These are phyloP conservation scores for Anguilla anguilla DNA, from an alignment of 2,797 vertebrate genomes.

Conservation along the genomic window DNA sequence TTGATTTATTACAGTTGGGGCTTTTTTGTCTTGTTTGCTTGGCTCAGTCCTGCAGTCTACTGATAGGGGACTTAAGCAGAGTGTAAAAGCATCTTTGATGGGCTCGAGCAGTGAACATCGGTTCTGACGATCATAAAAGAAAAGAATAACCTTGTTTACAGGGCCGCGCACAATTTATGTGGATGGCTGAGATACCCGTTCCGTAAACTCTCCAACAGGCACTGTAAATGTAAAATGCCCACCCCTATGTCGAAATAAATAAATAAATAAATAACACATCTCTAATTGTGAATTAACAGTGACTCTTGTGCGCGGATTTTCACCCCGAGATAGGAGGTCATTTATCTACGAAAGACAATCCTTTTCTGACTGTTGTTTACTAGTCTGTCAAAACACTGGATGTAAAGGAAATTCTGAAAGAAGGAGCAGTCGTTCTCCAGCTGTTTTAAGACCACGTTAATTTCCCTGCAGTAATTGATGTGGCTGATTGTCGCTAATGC, in stretches of 20 bases:
- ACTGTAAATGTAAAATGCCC: constrained; percentile 13
- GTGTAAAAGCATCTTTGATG: constrained; percentile 55
- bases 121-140: constrained; percentile 57
- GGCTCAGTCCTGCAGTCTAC: constrained; percentile 58
- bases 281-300: not conserved
- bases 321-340: not conserved
- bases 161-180: constrained; percentile 40
- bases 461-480: constrained; percentile 29
- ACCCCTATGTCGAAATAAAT: constrained; percentile 8
- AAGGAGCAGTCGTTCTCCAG: not conserved
- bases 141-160: constrained; percentile 62
- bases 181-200: constrained; percentile 33
- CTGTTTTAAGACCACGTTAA: constrained; percentile 25
- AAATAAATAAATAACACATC: not conserved
- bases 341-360: not conserved
- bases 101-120: constrained; percentile 47
- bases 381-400: not conserved
- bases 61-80: constrained; percentile 60
- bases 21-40: constrained; percentile 53
- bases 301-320: not conserved
- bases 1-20: constrained; percentile 64
- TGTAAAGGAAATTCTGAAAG: constrained; percentile 18
- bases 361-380: constrained; percentile 1
- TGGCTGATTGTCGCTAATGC: constrained; percentile 26
- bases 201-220: not conserved